phyloP scores from a whole-genome alignment of 2,888 invertebrate genomes.

The Eupithecia subumbrata region DNA sequence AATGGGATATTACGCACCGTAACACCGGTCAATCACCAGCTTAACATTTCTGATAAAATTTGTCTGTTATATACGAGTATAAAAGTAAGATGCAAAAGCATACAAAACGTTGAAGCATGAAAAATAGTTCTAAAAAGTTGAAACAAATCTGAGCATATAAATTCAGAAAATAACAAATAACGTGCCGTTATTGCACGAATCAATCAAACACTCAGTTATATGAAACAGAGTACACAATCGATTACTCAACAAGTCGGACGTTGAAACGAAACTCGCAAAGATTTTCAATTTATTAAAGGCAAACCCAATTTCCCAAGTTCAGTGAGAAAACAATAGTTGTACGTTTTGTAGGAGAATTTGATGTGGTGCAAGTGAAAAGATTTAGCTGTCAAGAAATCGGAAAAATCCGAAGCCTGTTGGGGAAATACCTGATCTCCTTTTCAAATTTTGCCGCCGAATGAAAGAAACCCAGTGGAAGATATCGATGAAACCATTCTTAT shows the following conservation, averaged over 20 bases:
- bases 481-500: neutral
- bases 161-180: constrained; percentile 2
- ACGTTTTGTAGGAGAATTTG: constrained; percentile 31
- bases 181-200: constrained; percentile 8
- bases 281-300: constrained; percentile 73
- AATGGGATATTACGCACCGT: too few relatives aligned
- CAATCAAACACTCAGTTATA: constrained; percentile 14
- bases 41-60: neutral
- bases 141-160: neutral
- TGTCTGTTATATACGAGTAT: neutral
- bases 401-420: neutral
- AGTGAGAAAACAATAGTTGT: constrained; percentile 59
- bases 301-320: constrained; percentile 62
- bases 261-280: constrained; percentile 51
- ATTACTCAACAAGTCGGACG: constrained; percentile 27
- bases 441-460: neutral
- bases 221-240: constrained; percentile 28
- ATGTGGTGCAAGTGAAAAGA: constrained; percentile 24
- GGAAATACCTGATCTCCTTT: neutral
- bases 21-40: too few relatives aligned
- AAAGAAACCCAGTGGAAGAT: neutral
- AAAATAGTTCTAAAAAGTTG: neutral
- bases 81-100: neutral
- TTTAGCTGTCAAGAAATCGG: neutral
- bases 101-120: neutral